A percentile compares a stretch with the other conserved stretches of the same genome.
Conservation (phyloP, 2,113 vertebrate genomes). For the Hyaena hyaena region DNA sequence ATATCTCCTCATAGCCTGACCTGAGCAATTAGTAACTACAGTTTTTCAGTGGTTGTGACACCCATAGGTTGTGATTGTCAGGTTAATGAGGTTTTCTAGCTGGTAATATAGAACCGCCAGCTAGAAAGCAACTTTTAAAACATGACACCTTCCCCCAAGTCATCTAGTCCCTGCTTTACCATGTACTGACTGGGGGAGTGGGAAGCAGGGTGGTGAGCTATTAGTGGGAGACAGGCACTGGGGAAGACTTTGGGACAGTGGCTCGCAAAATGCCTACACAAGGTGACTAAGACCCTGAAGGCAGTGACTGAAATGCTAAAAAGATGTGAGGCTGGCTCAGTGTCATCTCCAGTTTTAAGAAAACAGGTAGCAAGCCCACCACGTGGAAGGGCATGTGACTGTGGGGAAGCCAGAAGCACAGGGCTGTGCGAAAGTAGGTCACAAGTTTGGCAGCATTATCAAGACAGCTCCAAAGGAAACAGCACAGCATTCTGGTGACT, state of each 20-base stretch:
- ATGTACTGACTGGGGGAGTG: not conserved
- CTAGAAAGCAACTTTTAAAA: constrained; percentile 7
- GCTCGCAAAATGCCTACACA: not conserved
- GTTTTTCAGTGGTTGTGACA: not conserved
- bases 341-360: not conserved
- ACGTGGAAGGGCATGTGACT: not conserved
- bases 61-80: not conserved
- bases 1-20: not conserved
- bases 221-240: not conserved
- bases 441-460: not conserved
- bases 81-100: not conserved
- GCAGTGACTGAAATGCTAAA: not conserved
- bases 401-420: not conserved
- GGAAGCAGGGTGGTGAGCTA: not conserved
- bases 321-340: not conserved
- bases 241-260: not conserved
- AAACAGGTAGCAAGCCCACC: not conserved
- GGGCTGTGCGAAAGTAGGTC: not conserved
- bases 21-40: constrained; percentile 20
- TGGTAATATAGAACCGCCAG: not conserved
- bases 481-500: not conserved
- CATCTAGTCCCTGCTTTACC: not conserved
- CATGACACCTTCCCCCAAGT: not conserved
- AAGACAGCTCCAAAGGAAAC: not conserved
- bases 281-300: not conserved